Evolutionary conservation across 2,888 invertebrate species (phyloP).

Genomic region (Bellardia bayeri): DNA sequence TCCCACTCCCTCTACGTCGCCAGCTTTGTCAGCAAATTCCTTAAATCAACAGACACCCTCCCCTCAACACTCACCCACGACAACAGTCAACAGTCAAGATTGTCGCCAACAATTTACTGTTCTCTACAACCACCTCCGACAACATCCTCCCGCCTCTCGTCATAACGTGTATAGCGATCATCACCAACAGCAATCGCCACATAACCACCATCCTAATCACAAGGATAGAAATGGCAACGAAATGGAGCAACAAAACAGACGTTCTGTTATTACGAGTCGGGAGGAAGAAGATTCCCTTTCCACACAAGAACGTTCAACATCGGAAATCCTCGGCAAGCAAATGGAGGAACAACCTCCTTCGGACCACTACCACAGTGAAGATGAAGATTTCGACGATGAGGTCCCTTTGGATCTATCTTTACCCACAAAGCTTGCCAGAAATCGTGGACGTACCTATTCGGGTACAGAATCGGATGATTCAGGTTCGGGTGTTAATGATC

Average conservation of each 20-base stretch:
- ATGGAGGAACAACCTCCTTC: conserved; percentile 56
- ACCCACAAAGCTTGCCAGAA: conserved; percentile 77
- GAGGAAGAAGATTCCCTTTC: conserved; percentile 74
- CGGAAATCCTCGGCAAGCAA: conserved; percentile 61
- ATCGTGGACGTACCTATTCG: conserved; percentile 76
- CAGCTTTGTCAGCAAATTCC: conserved; percentile 64
- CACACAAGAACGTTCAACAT: conserved; percentile 50
- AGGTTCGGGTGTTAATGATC: conserved; percentile 85
- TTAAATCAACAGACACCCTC: conserved; percentile 45
- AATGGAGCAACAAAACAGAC: conserved; percentile 75
- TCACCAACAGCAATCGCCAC: conserved; percentile 21
- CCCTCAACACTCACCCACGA: conserved; percentile 50
- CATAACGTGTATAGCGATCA: conserved; percentile 32
- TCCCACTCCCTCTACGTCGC: conserved; percentile 65
- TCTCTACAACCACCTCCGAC: conserved; percentile 82
- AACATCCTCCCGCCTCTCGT: conserved; percentile 73
- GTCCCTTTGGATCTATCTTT: conserved; percentile 92
- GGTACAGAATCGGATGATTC: conserved; percentile 89
- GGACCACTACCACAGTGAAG: conserved; percentile 77
- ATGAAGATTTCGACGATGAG: conserved; percentile 85
- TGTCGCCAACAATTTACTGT: conserved; percentile 81
- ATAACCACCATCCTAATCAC: conserved; percentile 25
- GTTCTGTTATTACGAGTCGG: conserved; percentile 77
- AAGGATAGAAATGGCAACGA: conserved; percentile 66
- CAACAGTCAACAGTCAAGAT: conserved; percentile 54